Conservation (phyloP, 2,888 invertebrate genomes). For the Scelioninae gen. 2 region DNA sequence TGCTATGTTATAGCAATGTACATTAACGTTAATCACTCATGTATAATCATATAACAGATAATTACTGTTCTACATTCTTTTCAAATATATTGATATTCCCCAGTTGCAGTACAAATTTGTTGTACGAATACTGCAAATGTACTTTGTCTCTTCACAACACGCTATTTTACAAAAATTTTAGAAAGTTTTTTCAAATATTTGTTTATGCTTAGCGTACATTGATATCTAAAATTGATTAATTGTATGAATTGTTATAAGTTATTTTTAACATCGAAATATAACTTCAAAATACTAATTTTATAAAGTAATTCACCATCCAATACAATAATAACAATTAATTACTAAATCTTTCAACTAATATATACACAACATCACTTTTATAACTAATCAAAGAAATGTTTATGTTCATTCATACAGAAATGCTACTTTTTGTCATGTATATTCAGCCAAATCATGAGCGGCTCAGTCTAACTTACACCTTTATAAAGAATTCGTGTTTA, state of each 20-base stretch:
- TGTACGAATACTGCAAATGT: conserved; percentile 41
- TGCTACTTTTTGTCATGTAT: no score
- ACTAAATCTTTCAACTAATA: background rate
- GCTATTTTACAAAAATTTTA: conserved; percentile 33
- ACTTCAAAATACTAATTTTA: no score
- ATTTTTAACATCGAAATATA: no score
- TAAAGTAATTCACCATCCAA: no score
- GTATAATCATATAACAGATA: conserved; percentile 67
- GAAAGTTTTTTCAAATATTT: conserved; percentile 23
- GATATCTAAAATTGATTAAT: background rate
- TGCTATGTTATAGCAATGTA: conserved; percentile 66
- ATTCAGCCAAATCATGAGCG: no score
- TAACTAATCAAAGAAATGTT: no score
- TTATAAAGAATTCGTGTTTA: no score
- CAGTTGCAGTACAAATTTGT: conserved; percentile 58
- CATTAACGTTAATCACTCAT: conserved; percentile 61
- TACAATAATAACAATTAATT: background rate
- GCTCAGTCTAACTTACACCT: no score
- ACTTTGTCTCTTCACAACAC: conserved; percentile 18
- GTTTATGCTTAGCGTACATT: conserved; percentile 19
- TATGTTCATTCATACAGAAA: no score
- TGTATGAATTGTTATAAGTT: no score
- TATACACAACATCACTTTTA: no score
- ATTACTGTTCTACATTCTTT: conserved; percentile 67
- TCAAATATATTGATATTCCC: conserved; percentile 60